phyloP scores from a whole-genome alignment of 2,888 invertebrate species.

The Magallana nippona region DNA sequence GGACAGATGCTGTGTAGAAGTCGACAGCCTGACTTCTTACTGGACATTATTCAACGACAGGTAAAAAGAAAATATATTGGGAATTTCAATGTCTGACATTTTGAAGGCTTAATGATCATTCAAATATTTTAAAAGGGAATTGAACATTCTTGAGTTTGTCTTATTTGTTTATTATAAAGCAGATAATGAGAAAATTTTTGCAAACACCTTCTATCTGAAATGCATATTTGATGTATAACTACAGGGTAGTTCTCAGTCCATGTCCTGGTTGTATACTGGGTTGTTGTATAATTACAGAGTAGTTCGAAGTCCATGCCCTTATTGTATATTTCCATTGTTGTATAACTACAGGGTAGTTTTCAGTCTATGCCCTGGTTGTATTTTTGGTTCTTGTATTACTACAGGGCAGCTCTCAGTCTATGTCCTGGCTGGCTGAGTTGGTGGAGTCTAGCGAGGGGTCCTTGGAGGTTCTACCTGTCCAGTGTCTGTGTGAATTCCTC shows the following conservation, averaged over 20 bases:
- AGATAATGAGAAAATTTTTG: not conserved
- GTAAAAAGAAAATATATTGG: constrained; percentile 80
- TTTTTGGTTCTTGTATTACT: not conserved
- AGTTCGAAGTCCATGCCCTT: not conserved
- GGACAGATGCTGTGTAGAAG: constrained; percentile 93
- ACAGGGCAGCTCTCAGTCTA: constrained; percentile 89
- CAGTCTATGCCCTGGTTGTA: not conserved
- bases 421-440: constrained; percentile 97
- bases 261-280: too few species aligned
- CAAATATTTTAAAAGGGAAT: not conserved
- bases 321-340: too few species aligned
- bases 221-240: too few species aligned
- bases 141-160: not conserved
- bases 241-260: too few species aligned
- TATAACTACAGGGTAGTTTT: too few species aligned
- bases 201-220: not conserved
- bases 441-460: constrained; percentile 95
- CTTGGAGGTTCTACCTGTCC: constrained; percentile 94
- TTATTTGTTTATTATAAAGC: too few species aligned
- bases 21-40: constrained; percentile 93
- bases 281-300: too few species aligned
- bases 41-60: constrained; percentile 93
- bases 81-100: too few species aligned
- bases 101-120: too few species aligned
- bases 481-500: constrained; percentile 97